Percentiles rank a stretch among this genome's conserved stretches.
phyloP scores from a whole-genome alignment of 2,888 invertebrate species.

The Ceramica pisi region DNA sequence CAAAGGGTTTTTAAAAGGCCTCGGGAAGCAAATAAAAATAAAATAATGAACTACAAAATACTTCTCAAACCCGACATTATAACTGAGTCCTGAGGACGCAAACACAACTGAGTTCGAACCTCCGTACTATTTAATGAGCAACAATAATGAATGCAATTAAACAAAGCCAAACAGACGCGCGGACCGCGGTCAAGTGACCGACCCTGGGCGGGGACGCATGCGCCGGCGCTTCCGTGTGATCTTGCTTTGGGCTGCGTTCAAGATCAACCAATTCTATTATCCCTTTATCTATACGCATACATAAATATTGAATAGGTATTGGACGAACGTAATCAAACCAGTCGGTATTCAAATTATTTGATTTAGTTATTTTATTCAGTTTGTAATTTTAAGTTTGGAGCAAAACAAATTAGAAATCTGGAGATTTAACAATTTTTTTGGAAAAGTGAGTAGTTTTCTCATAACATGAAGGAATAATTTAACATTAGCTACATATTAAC shows the following conservation, averaged over 20 bases:
- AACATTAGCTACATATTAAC: no score
- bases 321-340: slow-evolving; percentile 27
- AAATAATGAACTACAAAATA: slow-evolving; percentile 9
- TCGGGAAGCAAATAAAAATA: not conserved
- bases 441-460: no score
- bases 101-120: slow-evolving; percentile 24
- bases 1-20: not conserved
- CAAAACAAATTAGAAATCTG: not conserved
- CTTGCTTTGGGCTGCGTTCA: slow-evolving; percentile 67
- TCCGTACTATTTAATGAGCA: slow-evolving; percentile 52
- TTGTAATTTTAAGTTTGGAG: slow-evolving; percentile 8
- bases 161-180: slow-evolving; percentile 65
- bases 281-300: slow-evolving; percentile 65
- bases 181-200: slow-evolving; percentile 66
- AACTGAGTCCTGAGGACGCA: slow-evolving; percentile 42
- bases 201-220: slow-evolving; percentile 74
- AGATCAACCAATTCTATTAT: slow-evolving; percentile 70
- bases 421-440: not conserved
- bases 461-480: no score
- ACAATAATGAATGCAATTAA: slow-evolving; percentile 63
- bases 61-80: slow-evolving; percentile 25
- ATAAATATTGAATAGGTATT: slow-evolving; percentile 57
- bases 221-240: slow-evolving; percentile 75
- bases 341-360: slow-evolving; percentile 28
- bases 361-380: slow-evolving; percentile 27